These are phyloP conservation scores for Hyalella azteca DNA, from an alignment of 2,888 invertebrate genomes.

Conservation along the genomic window DNA sequence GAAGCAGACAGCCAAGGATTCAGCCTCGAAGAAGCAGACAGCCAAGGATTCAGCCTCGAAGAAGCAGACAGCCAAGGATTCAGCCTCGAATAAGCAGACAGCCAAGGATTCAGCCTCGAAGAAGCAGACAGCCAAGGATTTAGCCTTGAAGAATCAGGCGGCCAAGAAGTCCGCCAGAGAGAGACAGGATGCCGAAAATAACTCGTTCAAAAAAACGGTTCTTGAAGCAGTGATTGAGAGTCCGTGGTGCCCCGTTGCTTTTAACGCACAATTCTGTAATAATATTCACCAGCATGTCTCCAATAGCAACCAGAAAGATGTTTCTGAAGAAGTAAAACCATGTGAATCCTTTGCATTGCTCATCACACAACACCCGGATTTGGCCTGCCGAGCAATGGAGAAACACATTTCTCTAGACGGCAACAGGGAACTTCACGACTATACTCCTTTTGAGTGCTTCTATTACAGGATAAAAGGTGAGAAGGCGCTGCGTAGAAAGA, in stretches of 20 bases:
- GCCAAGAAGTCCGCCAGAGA: too few species aligned
- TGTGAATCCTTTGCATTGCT: slow-evolving; percentile 1
- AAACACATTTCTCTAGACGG: neutral
- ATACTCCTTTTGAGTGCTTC: slow-evolving; percentile 13
- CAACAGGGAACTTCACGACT: neutral
- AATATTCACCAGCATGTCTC: neutral
- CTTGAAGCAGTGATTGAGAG: neutral
- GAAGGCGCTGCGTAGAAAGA: neutral
- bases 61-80: too few species aligned
- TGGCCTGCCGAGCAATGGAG: neutral
- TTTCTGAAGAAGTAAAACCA: neutral
- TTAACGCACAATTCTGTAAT: neutral
- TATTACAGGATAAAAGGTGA: neutral
- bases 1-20: too few species aligned
- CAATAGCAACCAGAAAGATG: neutral
- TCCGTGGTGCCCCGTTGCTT: neutral
- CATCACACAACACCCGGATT: neutral
- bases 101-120: too few species aligned
- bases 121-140: too few species aligned
- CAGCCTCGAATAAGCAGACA: too few species aligned
- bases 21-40: too few species aligned
- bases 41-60: too few species aligned
- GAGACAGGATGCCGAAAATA: too few species aligned
- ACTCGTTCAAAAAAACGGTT: too few species aligned
- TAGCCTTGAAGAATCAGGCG: too few species aligned